Base-by-base conservation (phyloP, 2,888 invertebrate species). In the Imbricaverruca yamaguchii region DNA sequence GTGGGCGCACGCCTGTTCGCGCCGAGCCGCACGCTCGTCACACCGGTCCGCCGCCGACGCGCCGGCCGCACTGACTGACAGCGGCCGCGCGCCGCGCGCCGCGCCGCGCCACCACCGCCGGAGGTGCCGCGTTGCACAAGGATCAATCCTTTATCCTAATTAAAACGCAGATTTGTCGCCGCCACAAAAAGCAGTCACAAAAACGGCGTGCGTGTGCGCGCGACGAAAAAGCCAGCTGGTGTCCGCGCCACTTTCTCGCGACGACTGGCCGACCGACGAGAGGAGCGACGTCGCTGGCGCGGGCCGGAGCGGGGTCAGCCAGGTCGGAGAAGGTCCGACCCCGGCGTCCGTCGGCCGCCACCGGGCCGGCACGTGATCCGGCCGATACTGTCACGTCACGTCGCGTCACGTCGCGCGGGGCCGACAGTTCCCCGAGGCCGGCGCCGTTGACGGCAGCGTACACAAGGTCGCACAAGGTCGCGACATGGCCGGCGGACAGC, bases 81-180 rank as follows among this genome's bases (percentile, higher is more conserved):
- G 18, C 21, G 63, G n/a, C 63, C n/a, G 6, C 23, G 7, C 69
- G 25, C 6, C 69, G 69, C 6, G 6, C 10, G 69, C 39, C 15
- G 9, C 25, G 7, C 39, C 13, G 11, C 25, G 12, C 25, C 7
- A 12, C 15, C 69, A 39, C 15, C 69, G 69, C 15, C 69, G 39
- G 2, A 39, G 39, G 39, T 39, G 39, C 39, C 39, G n/a, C 63
- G 67, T 67, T 67, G 69, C 69, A 69, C 69, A 25, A 69, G 39
- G 69, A 69, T 69, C 69, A 69, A 69, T 69, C 69, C 69, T 69
- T 69, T 69, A 69, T 69, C 69, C 69, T 69, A 69, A 69, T 69
- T 69, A 69, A 69, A 69, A 69, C 69, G 39, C 69, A 39, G 69
- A 25, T 69, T 67, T 69, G 69, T 69, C 69, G 69, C 39, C 39